Base-by-base conservation (phyloP, 2,888 invertebrate species). In the Pegoplata infirma region DNA sequence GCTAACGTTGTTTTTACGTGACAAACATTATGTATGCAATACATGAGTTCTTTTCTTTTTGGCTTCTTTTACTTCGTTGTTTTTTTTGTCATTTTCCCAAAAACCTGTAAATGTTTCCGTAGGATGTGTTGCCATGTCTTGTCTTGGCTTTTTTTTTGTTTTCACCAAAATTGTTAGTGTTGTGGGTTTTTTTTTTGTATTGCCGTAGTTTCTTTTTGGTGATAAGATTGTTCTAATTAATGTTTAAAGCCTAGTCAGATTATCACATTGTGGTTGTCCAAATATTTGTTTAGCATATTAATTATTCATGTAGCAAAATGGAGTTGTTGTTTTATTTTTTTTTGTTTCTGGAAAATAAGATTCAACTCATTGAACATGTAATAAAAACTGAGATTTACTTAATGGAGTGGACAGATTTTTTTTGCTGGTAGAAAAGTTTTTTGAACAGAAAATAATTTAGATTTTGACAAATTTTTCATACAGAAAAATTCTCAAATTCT, bases 191-290 rank as follows among this genome's bases (percentile, higher is more conserved):
- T 61, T 51, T 25, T 5, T 40, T 16, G 40, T 28, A 36, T 14
- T 17, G 21, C 14, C 1, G 16, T 5, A 58, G 58, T 51, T 47
- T 1, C 17, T 80, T 82, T 81, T 82, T n/a, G n/a, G 40, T 82
- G 82, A 82, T 82, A 82, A 82, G 80, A 84, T 86, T 83, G 82
- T 81, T 85, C 84, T 86, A 86, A 86, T 86, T 86, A 86, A 84
- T 84, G 85, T 84, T 86, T 85, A 84, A 86, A 85, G 82, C 84
- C 82, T 78, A 81, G 44, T 78, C 63, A 66, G 76, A 76, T 78
- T 78, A 79, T 79, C 78, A 61, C 72, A 59, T 76, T 73, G 76
- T 71, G 53, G 55, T 68, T 64, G 59, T 16, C 32, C 66, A 59
- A 63, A 59, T 61, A 74, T 78, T 78, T 66, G 69, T 44, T 74